Evolutionary conservation across 1,140 invertebrate species (phyloP).

Genomic region (Cherax destructor): DNA sequence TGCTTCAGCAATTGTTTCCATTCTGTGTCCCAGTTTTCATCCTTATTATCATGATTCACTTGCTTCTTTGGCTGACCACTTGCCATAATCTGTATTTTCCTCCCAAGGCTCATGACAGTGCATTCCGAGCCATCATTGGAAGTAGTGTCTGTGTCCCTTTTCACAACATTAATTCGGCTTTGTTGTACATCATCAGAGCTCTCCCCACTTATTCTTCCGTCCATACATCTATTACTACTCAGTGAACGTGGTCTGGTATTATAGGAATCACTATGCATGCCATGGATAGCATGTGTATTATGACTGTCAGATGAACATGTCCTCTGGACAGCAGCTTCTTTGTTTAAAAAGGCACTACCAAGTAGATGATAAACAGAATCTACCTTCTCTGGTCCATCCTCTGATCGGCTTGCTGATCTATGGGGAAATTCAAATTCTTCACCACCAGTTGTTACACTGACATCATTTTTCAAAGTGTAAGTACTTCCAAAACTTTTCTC

Average conservation of each 20-base stretch:
- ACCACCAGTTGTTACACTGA: not conserved
- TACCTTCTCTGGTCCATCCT: not conserved
- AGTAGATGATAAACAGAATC: not conserved
- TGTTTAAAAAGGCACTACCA: not conserved
- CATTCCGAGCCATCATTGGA: constrained; percentile 60
- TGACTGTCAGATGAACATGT: not conserved
- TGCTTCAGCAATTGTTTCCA: constrained; percentile 66
- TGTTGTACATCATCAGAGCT: not conserved
- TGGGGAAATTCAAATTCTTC: constrained; percentile 21
- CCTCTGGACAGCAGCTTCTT: not conserved
- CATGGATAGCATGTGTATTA: not conserved
- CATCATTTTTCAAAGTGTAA: not conserved
- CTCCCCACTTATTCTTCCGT: not conserved
- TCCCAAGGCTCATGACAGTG: constrained; percentile 57
- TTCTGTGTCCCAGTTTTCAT: constrained; percentile 50
- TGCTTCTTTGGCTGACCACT: not conserved
- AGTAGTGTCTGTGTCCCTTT: constrained; percentile 7
- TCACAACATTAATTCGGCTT: not conserved
- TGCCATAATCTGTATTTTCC: constrained; percentile 53
- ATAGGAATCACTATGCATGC: not conserved
- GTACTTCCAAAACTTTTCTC: constrained; percentile 10
- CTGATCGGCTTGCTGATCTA: constrained; percentile 26
- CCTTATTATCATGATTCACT: constrained; percentile 2
- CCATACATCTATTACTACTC: not conserved
- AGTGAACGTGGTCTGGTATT: constrained; percentile 2